phyloP scores from a whole-genome alignment of 2,888 invertebrate species.

The Nephrotoma guestfalica region DNA sequence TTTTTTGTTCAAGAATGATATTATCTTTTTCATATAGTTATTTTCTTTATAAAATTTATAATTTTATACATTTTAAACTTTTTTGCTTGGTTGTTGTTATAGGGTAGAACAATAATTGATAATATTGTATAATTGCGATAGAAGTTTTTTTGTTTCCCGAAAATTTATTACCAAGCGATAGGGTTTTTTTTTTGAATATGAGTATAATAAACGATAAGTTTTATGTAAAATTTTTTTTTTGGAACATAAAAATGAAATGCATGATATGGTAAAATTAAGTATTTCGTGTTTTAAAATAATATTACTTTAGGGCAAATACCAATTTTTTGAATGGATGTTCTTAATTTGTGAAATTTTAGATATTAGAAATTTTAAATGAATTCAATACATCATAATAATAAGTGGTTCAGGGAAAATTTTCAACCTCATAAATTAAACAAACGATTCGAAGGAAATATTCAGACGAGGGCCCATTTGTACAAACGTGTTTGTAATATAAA shows the following conservation, averaged over 20 bases:
- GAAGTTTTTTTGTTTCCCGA: not conserved
- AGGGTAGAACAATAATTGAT: not conserved
- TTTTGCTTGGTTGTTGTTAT: not conserved
- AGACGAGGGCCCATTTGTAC: not conserved
- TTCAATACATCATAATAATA: not conserved
- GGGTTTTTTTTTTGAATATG: not conserved
- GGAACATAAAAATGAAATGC: not conserved
- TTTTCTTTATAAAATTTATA: not conserved
- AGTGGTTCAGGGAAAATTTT: not conserved
- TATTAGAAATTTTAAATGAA: not conserved
- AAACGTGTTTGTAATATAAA: not conserved
- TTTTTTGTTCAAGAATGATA: not conserved
- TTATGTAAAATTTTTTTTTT: not conserved
- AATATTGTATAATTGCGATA: not conserved
- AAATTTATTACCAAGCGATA: not conserved
- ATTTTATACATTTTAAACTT: not conserved
- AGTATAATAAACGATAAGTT: not conserved
- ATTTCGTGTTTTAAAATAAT: not conserved
- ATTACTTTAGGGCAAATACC: not conserved
- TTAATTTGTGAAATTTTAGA: not conserved
- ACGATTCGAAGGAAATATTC: not conserved
- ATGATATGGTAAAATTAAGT: not conserved
- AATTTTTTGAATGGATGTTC: not conserved
- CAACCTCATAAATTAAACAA: not conserved
- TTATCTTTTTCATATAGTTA: not conserved